phyloP scores from a whole-genome alignment of 2,888 invertebrate species.

The Cantharis flavilabris region DNA sequence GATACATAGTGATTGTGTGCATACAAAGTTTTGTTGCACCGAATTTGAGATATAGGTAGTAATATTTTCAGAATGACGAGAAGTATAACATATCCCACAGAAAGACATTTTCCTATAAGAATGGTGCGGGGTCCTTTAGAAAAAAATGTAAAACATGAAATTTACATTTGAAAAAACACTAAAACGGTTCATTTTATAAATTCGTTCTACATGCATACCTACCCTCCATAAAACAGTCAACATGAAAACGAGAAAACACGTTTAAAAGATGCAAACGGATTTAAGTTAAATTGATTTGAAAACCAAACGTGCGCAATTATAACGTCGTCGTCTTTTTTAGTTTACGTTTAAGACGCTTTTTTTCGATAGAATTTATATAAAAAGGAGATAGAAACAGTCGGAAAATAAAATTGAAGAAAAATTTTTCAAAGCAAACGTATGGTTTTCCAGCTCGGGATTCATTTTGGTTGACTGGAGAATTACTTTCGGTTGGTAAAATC shows the following conservation, averaged over 20 bases:
- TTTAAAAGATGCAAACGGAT: constrained; percentile 25
- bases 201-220: neutral
- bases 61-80: too few relatives aligned
- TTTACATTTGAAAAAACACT: neutral
- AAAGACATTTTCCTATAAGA: too few relatives aligned
- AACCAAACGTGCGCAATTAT: constrained; percentile 20
- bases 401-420: neutral
- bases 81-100: too few relatives aligned
- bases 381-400: neutral
- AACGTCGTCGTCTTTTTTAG: constrained; percentile 4
- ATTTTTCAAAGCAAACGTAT: constrained; percentile 5
- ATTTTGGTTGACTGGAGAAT: constrained; percentile 22
- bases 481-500: constrained; percentile 16
- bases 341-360: neutral
- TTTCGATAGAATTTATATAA: neutral
- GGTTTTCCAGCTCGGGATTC: constrained; percentile 13
- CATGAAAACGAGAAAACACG: constrained; percentile 12
- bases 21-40: too few relatives aligned
- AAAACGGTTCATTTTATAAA: neutral
- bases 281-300: constrained; percentile 24
- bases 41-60: too few relatives aligned
- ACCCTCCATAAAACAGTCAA: neutral
- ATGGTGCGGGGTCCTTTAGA: too few relatives aligned
- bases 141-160: neutral
- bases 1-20: too few relatives aligned